phyloP scores from a whole-genome alignment of 2,797 vertebrate species.

The Intellagama lesueurii region DNA sequence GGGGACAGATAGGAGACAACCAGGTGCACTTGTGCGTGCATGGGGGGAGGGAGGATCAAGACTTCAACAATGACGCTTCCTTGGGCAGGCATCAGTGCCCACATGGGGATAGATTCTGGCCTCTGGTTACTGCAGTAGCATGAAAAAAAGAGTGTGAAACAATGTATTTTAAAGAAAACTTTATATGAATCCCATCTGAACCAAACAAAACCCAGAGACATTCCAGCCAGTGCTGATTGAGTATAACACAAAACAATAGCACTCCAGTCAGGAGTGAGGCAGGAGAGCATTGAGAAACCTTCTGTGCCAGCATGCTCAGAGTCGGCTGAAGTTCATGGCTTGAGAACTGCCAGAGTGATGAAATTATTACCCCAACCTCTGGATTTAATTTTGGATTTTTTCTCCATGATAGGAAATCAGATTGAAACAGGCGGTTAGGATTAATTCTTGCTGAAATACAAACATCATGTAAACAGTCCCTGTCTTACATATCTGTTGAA shows the following conservation, averaged over 20 bases:
- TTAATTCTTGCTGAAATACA: slow-evolving; percentile 2
- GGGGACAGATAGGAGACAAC: not conserved
- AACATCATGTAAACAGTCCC: not conserved
- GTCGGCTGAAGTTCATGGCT: not conserved
- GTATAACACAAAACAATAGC: not conserved
- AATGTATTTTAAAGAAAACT: not conserved
- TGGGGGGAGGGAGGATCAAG: not conserved
- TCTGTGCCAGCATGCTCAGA: not conserved
- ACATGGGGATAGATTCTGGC: not conserved
- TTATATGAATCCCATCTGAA: not conserved
- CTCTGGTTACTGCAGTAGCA: not conserved
- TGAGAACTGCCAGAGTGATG: not conserved
- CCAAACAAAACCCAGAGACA: not conserved
- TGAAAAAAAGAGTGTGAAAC: not conserved
- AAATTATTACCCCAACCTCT: not conserved
- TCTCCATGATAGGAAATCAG: not conserved
- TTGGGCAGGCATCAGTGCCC: not conserved
- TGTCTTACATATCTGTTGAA: not conserved
- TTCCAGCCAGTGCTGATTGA: not conserved
- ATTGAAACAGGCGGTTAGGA: not conserved
- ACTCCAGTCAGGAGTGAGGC: not conserved
- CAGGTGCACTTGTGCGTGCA: not conserved
- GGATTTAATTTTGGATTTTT: not conserved
- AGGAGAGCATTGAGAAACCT: not conserved
- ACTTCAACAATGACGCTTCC: not conserved